Evolutionary conservation across 2,888 invertebrate genomes (phyloP), one percentile per base, ranked within the genome.

Genomic region (Pogonocherus hispidulus): DNA sequence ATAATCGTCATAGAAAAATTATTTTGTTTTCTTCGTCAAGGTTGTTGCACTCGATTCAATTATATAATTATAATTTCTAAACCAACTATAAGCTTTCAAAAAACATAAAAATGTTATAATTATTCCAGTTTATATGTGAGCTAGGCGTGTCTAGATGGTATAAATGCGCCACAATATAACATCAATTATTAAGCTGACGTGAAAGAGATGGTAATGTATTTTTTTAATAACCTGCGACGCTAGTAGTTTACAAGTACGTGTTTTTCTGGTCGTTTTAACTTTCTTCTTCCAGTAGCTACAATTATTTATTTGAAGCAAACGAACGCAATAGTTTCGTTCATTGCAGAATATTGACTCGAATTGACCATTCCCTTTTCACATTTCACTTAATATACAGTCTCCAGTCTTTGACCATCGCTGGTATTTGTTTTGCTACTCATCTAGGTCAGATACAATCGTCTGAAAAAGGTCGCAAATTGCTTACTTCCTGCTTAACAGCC

Each of bases 301-400:
- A 8, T 18, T 20, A 55, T 14, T 35, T 55, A 55, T 55, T 55
- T 55, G 16, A 55, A 37, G 35, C 37, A 41, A 16, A 55, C n/a
- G 55, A 20, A 55, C 18, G 54, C 35, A 37, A 55, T 55, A 55
- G 37, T 37, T 55, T 37, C 37, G 37, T 54, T 54, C 14, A 35
- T 37, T 37, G 37, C 37, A 37, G 37, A 55, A 55, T 55, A 35
- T 55, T 37, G 20, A 35, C 37, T 55, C 35, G 54, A 32, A 54
- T n/a, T 54, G 57, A 46, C 57, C 57, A 46, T 57, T 57, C 57
- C 57, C 57, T 57, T 57, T 57, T 44, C 9, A 57, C 44, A 57
- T 57, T 57, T 57, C 57, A 44, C 57, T 23, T 9, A 18, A 47
- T 47, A 47, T n/a, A 22, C 3, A 19, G 19, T 54, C 3, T 54